Base-by-base conservation (phyloP, 2,113 vertebrate species). In the Clarias magur region DNA sequence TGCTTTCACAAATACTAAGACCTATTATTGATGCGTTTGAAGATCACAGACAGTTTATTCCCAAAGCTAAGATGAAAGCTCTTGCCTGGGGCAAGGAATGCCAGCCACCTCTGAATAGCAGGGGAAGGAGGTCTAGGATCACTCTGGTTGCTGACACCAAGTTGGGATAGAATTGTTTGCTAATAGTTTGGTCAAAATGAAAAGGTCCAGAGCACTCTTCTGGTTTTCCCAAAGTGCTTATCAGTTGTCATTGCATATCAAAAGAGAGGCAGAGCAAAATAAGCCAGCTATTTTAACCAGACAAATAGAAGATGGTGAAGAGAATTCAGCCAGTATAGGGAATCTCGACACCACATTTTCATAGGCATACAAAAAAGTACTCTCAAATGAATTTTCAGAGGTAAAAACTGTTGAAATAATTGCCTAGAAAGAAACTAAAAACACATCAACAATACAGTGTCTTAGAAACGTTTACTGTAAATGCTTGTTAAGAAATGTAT, bases 31-130 rank as follows among this genome's bases (percentile, higher is more conserved):
- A 82, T 59, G 87, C 85, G 91, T 94, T 94, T 95, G 92, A 94
- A 94, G 93, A 92, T 88, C 84, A 84, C 88, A 87, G 89, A 88
- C 85, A 68, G 80, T 88, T 92, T 92, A 89, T 93, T 91, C 89
- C 85, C 91, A 92, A 90, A 88, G 83, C 92, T 57, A 87, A 94
- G 93, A 94, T 95, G 91, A 95, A 96, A 96, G 94, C 84, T 84
- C 87, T 88, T 82, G 93, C 95, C 94, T 79, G 59, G 82, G 93
- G 94, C 90, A 88, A 88, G 88, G 91, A 94, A 95, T 94, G 91
- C 94, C 92, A 93, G 89, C 86, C 42, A 82, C 54, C 82, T 91
- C 90, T 90, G 90, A 92, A 94, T 90, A 91, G 91, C 88, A 79
- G 91, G 85, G 67, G 91, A 89, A 59, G 27, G 90, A 67, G 79